Evolutionary conservation across 2,888 invertebrate species (phyloP), one percentile per base, ranked within the genome.

Genomic region (Trypoxylon attenuatum): DNA sequence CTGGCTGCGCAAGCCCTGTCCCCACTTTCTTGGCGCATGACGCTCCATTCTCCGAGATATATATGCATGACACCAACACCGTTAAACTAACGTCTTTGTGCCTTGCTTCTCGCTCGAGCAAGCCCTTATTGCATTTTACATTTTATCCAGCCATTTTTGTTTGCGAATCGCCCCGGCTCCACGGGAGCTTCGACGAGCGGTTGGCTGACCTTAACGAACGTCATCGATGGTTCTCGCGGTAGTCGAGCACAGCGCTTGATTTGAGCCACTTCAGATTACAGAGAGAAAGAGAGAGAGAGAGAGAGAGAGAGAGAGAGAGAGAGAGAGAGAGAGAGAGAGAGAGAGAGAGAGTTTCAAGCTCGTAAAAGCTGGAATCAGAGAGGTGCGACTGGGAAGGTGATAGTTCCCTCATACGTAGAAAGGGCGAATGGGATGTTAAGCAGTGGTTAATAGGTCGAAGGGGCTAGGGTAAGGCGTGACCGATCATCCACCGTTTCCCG

Each of bases 81-180:
- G 52, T 27, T 58, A 29, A 29, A 56, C 69, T 68, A 25, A 49
- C 71, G 56, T 65, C 65, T 62, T 65, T 61, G 60, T 66, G 60
- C 60, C 47, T 47, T 51, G 22, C 29, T 73, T 16, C 53, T 18
- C 46, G 22, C 1, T 8, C 27, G 51, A 46, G 73, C 75, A 75
- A 73, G 69, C 80, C 76, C 79, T 85, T 85, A 83, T 85, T 86
- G 82, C 86, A 82, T 84, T 84, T 85, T 82, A 80, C 80, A 82
- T 82, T 79, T 79, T 76, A 74, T 76, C 73, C 53, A 63, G 56
- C 55, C 58, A 57, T 76, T 69, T 63, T 69, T 47, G 43, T 55
- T 57, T 56, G 54, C 43, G 54, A 62, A 67, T 13, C n/a, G n/a
- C n/a, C n/a, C n/a, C n/a, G n/a, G n/a, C n/a, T n/a, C n/a, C n/a